A percentile compares a stretch with the other conserved stretches of the same genome.
phyloP scores from a whole-genome alignment of 2,113 vertebrate genomes.

The Pachyramphus minor region DNA sequence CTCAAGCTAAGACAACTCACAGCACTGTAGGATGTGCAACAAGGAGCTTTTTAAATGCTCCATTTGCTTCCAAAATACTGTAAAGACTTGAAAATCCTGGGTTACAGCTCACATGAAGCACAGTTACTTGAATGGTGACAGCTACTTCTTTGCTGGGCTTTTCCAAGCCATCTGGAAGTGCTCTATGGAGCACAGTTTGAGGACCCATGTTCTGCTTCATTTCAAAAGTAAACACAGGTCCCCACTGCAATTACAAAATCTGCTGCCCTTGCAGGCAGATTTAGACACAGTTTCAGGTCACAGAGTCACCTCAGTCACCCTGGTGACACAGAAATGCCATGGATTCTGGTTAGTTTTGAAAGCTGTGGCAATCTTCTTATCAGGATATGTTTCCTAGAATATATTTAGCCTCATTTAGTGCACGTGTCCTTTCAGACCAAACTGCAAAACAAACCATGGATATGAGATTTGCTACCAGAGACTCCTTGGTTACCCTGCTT shows the following conservation, averaged over 20 bases:
- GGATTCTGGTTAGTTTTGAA: not conserved
- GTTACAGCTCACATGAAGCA: not conserved
- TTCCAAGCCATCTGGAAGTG: conserved; percentile 28
- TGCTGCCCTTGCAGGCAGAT: not conserved
- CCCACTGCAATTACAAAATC: not conserved
- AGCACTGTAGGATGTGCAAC: not conserved
- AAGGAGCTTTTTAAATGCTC: not conserved
- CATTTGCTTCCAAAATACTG: not conserved
- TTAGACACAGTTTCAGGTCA: conserved; percentile 24
- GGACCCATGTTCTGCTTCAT: not conserved
- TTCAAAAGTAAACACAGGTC: conserved; percentile 26
- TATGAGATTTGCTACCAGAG: not conserved
- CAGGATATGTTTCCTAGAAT: not conserved
- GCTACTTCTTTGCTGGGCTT: not conserved
- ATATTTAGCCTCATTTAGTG: not conserved
- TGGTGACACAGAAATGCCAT: not conserved
- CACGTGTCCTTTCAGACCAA: not conserved
- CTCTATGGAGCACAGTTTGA: not conserved
- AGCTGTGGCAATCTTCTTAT: not conserved
- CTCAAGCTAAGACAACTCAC: not conserved
- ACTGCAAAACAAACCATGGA: not conserved
- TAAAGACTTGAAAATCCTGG: not conserved
- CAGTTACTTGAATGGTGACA: not conserved
- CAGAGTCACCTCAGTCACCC: not conserved
- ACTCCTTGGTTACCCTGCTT: not conserved